phyloP scores from a whole-genome alignment of 2,797 vertebrate species.

The Diplodus puntazzo region DNA sequence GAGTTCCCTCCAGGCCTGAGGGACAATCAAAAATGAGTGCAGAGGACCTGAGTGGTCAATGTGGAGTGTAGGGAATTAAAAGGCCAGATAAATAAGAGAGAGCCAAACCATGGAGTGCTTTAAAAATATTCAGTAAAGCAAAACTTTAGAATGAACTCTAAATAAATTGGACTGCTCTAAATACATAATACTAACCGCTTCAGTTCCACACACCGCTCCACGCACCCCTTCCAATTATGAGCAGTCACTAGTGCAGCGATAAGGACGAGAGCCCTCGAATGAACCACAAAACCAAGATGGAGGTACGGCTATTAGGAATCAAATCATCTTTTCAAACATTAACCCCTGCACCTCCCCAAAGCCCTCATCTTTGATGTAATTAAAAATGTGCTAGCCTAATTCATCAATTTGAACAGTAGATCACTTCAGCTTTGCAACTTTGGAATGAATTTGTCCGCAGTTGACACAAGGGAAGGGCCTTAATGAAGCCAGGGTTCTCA shows the following conservation, averaged over 20 bases:
- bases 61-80: no score
- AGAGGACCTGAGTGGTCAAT: no score
- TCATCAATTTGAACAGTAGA: not conserved
- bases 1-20: no score
- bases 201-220: not conserved
- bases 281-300: not conserved
- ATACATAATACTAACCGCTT: not conserved
- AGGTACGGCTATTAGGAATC: not conserved
- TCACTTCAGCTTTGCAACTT: constrained; percentile 3
- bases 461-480: not conserved
- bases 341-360: not conserved
- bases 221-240: not conserved
- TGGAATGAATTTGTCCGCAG: not conserved
- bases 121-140: no score
- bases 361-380: not conserved
- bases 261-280: not conserved
- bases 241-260: not conserved
- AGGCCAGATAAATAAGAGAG: no score
- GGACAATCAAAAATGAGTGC: no score
- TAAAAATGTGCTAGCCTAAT: not conserved
- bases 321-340: not conserved
- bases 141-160: no score
- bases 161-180: no score
- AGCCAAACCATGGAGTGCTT: no score
- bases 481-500: not conserved